phyloP scores from a whole-genome alignment of 2,888 invertebrate species.

The Meloe dianella region DNA sequence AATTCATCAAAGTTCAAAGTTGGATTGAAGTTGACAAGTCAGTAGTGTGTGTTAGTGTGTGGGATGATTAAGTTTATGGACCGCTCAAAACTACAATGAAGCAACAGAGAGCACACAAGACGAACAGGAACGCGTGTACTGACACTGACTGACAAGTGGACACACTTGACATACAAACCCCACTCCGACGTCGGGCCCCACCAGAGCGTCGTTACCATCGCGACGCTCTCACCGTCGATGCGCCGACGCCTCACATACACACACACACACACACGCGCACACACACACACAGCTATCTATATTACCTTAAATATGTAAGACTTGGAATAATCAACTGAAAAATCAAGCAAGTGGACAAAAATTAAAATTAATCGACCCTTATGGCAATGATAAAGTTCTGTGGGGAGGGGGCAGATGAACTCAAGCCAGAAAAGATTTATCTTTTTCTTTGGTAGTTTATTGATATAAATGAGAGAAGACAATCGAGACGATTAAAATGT shows the following conservation, averaged over 20 bases:
- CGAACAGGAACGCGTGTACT: slow-evolving; percentile 30
- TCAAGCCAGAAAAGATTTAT: not conserved
- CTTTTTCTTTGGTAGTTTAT: not conserved
- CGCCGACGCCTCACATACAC: slow-evolving; percentile 29
- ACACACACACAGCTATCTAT: not conserved
- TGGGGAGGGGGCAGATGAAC: not conserved
- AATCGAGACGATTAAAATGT: not conserved
- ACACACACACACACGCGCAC: slow-evolving; percentile 13
- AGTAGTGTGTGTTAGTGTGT: too few species aligned
- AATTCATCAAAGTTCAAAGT: slow-evolving; percentile 15
- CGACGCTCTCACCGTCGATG: slow-evolving; percentile 30
- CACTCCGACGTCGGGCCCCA: slow-evolving; percentile 33
- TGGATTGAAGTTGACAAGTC: not conserved
- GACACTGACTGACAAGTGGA: slow-evolving; percentile 35
- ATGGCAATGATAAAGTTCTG: not conserved
- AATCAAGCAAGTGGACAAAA: not conserved
- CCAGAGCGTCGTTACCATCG: slow-evolving; percentile 36
- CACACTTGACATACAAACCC: slow-evolving; percentile 36
- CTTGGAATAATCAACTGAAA: not conserved
- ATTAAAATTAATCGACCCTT: not conserved
- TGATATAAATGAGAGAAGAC: not conserved
- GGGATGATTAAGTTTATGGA: too few species aligned
- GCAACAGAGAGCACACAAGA: slow-evolving; percentile 12
- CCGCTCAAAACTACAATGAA: too few species aligned
- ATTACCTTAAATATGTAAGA: not conserved